Conservation (phyloP, 2,888 invertebrate species). For the Spodoptera exigua region DNA sequence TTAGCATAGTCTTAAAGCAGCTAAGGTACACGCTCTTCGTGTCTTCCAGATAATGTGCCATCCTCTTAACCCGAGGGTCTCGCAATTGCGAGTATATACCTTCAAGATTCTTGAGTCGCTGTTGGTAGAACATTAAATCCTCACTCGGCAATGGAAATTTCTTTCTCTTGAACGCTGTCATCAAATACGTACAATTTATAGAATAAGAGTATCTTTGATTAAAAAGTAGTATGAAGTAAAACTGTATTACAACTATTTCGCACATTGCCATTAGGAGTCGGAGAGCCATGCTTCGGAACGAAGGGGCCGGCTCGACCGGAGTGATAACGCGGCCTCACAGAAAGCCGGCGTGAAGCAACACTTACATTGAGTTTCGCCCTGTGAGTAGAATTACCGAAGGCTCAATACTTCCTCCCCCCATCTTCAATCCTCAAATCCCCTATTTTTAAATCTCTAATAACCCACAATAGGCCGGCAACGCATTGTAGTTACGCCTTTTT, state of each 20-base stretch:
- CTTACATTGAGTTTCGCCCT: too few species aligned
- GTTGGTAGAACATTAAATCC: slow-evolving; percentile 95
- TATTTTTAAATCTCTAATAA: too few species aligned
- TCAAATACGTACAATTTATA: neutral
- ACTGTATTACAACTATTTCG: neutral
- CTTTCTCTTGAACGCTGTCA: slow-evolving; percentile 90
- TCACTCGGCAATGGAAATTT: slow-evolving; percentile 92
- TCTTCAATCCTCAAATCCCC: too few species aligned
- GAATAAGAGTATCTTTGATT: neutral
- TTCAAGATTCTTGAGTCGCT: slow-evolving; percentile 94
- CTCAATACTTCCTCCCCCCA: too few species aligned
- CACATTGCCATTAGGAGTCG: too few species aligned
- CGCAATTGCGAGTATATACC: slow-evolving; percentile 95
- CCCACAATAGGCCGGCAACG: too few species aligned
- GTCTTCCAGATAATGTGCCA: slow-evolving; percentile 94
- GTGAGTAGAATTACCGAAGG: too few species aligned
- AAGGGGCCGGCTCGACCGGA: too few species aligned
- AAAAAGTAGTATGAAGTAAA: slow-evolving; percentile 2
- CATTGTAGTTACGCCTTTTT: too few species aligned
- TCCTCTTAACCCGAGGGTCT: slow-evolving; percentile 94
- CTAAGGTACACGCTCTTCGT: slow-evolving; percentile 94
- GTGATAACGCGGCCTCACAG: too few species aligned
- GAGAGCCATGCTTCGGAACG: too few species aligned
- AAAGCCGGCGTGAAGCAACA: too few species aligned
- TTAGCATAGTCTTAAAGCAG: slow-evolving; percentile 93